These are phyloP conservation scores for Aplocera efformata DNA, from an alignment of 2,888 invertebrate genomes.

Conservation along the genomic window DNA sequence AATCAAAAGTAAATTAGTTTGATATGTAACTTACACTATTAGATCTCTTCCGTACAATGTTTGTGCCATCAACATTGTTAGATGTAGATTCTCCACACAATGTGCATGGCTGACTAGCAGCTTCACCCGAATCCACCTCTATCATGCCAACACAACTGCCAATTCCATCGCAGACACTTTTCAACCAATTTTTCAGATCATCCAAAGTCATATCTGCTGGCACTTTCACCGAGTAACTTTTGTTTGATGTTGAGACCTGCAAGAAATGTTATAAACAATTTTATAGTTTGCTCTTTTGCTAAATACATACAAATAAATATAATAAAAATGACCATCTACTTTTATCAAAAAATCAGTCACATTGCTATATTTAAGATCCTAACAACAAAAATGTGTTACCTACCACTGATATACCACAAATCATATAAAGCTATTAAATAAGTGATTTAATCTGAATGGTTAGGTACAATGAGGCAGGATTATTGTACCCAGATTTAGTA, in stretches of 20 bases:
- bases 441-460: too few species aligned
- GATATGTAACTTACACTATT: slow-evolving; percentile 53
- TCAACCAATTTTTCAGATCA: slow-evolving; percentile 76
- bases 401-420: too few species aligned
- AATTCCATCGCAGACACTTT: slow-evolving; percentile 69
- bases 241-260: slow-evolving; percentile 62
- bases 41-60: slow-evolving; percentile 52
- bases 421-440: too few species aligned
- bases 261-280: slow-evolving; percentile 23
- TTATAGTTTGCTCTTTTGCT: neutral
- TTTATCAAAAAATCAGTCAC: too few species aligned
- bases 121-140: slow-evolving; percentile 68
- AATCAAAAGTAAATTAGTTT: too few species aligned
- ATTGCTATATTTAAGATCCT: too few species aligned
- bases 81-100: slow-evolving; percentile 68
- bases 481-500: too few species aligned
- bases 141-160: slow-evolving; percentile 81
- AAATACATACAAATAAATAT: too few species aligned
- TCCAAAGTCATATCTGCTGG: slow-evolving; percentile 69
- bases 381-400: too few species aligned
- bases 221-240: slow-evolving; percentile 79
- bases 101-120: slow-evolving; percentile 63
- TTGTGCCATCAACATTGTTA: slow-evolving; percentile 49
- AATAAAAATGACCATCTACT: too few species aligned
- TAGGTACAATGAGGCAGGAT: too few species aligned